Conservation (phyloP, 2,888 invertebrate species). For the Mystacides longicornis region DNA sequence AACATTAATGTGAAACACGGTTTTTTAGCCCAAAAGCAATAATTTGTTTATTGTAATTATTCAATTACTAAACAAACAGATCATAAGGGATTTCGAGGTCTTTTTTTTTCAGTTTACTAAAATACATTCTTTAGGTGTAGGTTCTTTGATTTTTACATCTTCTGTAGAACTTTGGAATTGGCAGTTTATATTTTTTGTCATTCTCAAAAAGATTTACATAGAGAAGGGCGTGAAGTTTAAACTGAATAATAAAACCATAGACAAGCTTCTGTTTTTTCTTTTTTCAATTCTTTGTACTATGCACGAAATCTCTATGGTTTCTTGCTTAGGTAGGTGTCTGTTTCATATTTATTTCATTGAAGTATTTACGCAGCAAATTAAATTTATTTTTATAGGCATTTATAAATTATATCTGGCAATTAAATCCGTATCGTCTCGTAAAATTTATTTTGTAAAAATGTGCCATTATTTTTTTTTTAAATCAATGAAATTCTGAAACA, state of each 20-base stretch:
- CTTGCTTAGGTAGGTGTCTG: conserved; percentile 21
- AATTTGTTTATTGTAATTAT: neutral
- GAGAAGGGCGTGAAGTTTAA: too few relatives aligned
- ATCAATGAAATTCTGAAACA: conserved; percentile 26
- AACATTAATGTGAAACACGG: neutral
- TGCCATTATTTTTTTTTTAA: conserved; percentile 6
- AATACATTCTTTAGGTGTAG: too few relatives aligned
- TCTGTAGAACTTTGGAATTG: too few relatives aligned
- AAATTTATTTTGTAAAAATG: conserved; percentile 4
- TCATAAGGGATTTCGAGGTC: neutral
- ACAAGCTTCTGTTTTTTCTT: too few relatives aligned
- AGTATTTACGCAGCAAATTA: too few relatives aligned
- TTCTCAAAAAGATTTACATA: too few relatives aligned
- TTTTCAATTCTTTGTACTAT: too few relatives aligned
- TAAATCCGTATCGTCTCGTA: too few relatives aligned
- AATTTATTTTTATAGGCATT: neutral
- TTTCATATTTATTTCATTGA: conserved; percentile 26
- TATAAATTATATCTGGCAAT: neutral
- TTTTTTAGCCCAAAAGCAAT: neutral
- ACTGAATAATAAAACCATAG: too few relatives aligned
- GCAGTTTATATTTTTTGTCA: too few relatives aligned
- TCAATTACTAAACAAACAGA: neutral
- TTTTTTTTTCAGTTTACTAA: neutral
- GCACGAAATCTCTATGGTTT: too few relatives aligned
- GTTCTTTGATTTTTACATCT: too few relatives aligned